Conservation (phyloP, 2,797 vertebrate genomes). For the Chromis chromis region DNA sequence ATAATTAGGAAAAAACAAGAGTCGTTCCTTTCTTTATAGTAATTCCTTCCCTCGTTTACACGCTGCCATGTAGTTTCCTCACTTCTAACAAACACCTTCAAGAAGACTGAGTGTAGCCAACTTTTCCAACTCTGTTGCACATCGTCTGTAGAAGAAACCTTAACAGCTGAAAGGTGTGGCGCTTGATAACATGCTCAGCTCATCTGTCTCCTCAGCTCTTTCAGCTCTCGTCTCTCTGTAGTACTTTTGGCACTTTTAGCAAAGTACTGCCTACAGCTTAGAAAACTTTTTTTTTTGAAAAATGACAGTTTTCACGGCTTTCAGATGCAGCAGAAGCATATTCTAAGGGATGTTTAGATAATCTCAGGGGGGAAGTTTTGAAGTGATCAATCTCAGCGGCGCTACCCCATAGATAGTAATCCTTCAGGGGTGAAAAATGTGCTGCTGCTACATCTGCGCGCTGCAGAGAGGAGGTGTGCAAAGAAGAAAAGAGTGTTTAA, state of each 20-base stretch:
- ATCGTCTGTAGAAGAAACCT: not conserved
- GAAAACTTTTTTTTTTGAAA: slow-evolving; percentile 34
- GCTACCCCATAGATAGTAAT: slow-evolving; percentile 42
- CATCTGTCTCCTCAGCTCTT: slow-evolving; percentile 27
- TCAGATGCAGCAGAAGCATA: slow-evolving; percentile 38
- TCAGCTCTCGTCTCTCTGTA: slow-evolving; percentile 4
- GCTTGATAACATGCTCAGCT: slow-evolving; percentile 29
- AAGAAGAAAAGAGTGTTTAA: slow-evolving; percentile 1
- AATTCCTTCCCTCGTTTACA: not conserved
- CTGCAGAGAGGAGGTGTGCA: not conserved
- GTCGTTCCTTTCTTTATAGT: too few relatives aligned
- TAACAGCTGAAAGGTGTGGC: slow-evolving; percentile 8
- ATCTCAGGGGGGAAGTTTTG: slow-evolving; percentile 41
- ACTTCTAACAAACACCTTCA: not conserved
- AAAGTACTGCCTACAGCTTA: slow-evolving; percentile 24
- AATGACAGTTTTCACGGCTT: slow-evolving; percentile 22
- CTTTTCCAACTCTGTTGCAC: not conserved
- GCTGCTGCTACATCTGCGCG: slow-evolving; percentile 23
- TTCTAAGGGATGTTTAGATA: slow-evolving; percentile 48
- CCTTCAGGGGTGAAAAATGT: slow-evolving; percentile 54
- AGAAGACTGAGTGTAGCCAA: too few relatives aligned
- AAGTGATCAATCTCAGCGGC: slow-evolving; percentile 65
- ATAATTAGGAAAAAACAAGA: too few relatives aligned
- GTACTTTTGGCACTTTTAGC: slow-evolving; percentile 31
- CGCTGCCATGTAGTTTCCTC: slow-evolving; percentile 2